Evolutionary conservation across 2,797 vertebrate genomes (phyloP).

Genomic region (Acomys russatus): DNA sequence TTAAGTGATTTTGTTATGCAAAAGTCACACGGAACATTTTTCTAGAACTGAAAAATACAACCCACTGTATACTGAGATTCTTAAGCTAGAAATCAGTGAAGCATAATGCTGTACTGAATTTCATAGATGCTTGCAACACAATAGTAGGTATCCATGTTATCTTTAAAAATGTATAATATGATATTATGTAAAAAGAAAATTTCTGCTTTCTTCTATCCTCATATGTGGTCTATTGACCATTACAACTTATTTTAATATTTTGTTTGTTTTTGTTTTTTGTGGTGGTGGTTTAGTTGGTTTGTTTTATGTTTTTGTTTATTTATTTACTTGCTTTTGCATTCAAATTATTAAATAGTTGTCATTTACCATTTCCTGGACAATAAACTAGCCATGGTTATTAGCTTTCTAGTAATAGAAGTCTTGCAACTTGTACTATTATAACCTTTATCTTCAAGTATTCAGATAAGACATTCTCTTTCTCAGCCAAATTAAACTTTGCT

Average conservation of each 20-base stretch:
- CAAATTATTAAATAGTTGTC: neutral
- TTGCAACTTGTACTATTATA: neutral
- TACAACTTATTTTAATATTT: neutral
- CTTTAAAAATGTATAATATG: neutral
- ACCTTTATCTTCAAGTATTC: neutral
- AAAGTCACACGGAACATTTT: neutral
- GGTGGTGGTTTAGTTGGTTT: neutral
- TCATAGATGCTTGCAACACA: neutral
- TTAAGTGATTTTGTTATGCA: neutral
- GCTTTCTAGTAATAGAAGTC: neutral
- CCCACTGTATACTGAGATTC: neutral
- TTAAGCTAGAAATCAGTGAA: neutral
- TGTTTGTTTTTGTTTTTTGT: neutral
- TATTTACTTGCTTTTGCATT: neutral
- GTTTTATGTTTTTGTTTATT: neutral
- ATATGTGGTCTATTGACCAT: neutral
- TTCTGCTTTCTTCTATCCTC: neutral
- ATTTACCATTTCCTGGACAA: neutral
- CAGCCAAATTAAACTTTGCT: neutral
- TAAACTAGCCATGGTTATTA: neutral
- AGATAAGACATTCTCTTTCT: neutral
- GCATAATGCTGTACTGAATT: neutral
- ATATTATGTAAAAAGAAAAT: neutral
- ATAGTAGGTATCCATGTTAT: neutral
- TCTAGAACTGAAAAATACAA: neutral